phyloP scores from a whole-genome alignment of 2,888 invertebrate species.

The Parnassius glacialis region DNA sequence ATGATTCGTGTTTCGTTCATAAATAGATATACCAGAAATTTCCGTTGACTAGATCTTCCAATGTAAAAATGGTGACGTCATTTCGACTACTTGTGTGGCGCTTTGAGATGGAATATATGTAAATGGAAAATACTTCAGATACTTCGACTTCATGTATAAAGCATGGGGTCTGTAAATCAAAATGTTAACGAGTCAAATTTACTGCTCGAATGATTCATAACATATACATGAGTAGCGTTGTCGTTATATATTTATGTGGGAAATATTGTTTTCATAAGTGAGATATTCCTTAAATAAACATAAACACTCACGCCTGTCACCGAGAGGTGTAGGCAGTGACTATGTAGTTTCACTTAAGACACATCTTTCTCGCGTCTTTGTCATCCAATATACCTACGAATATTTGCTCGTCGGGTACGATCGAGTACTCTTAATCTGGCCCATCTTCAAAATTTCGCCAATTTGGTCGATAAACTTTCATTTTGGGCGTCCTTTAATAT shows the following conservation, averaged over 20 bases:
- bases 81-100: slow-evolving; percentile 12
- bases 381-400: no score
- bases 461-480: no score
- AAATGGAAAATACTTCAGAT: slow-evolving; percentile 24
- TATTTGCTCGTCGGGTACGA: no score
- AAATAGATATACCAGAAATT: slow-evolving; percentile 6
- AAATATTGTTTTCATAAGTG: no score
- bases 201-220: slow-evolving; percentile 5
- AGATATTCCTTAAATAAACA: no score
- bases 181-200: slow-evolving; percentile 14
- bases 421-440: no score
- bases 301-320: no score
- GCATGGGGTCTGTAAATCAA: slow-evolving; percentile 13
- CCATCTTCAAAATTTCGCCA: no score
- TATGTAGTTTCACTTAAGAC: no score
- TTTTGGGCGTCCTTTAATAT: no score
- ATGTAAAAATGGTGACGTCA: slow-evolving; percentile 9
- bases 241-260: background rate
- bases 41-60: slow-evolving; percentile 6
- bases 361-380: no score
- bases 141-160: slow-evolving; percentile 17
- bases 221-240: background rate
- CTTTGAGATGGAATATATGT: slow-evolving; percentile 16
- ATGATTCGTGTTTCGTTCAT: background rate
- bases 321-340: no score